Conservation (phyloP, 92 coral and sea anemone genomes). For the Paragorgia papillata region DNA sequence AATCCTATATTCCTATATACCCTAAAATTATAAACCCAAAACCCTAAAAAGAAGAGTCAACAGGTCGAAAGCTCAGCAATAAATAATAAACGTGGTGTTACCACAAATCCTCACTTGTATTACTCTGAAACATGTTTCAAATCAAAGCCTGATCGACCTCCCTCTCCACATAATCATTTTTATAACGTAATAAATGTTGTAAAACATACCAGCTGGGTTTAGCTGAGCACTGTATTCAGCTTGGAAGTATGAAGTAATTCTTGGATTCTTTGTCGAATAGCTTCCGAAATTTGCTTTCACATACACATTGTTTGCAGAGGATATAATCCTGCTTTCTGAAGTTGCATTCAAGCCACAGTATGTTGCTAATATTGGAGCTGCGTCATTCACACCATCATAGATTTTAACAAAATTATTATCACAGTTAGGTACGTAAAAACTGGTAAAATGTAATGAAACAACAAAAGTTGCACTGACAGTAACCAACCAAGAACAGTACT, state of each 20-base stretch:
- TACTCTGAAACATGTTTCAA: no score
- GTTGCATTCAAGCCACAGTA: conserved; percentile 29
- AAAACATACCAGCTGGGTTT: conserved; percentile 31
- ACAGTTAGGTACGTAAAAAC: not conserved
- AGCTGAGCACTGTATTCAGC: conserved; percentile 26
- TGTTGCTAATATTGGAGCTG: conserved; percentile 17
- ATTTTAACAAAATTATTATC: not conserved
- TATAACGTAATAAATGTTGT: no score
- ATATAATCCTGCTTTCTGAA: not conserved
- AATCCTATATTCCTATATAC: no score
- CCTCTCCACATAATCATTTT: no score
- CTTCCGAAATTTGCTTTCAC: conserved; percentile 15
- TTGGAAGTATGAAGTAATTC: not conserved
- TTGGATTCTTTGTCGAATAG: not conserved
- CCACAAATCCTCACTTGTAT: no score
- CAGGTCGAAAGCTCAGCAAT: no score
- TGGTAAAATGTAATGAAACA: not conserved
- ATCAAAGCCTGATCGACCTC: no score
- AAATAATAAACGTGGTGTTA: no score
- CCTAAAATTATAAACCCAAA: no score
- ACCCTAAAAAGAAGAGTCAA: no score
- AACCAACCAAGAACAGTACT: conserved; percentile 34
- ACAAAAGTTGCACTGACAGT: not conserved
- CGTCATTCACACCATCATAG: conserved; percentile 14
- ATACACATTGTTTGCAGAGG: conserved; percentile 4